Evolutionary conservation across 2,888 invertebrate species (phyloP).

Genomic region (Sarcophaga rosellei): DNA sequence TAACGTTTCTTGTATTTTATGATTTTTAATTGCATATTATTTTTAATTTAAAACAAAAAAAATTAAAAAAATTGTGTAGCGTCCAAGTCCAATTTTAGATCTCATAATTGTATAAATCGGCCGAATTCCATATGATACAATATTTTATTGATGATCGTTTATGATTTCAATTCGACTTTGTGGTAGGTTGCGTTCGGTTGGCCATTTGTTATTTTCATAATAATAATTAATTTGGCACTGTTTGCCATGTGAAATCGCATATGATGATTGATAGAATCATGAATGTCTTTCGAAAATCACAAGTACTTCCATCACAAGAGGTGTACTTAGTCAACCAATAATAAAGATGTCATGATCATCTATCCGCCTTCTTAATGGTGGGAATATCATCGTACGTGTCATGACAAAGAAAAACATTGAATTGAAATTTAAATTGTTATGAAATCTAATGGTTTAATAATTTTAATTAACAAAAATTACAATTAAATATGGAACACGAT

Average conservation of each 20-base stretch:
- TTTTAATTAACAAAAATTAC: background rate
- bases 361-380: background rate
- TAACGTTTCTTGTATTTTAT: slow-evolving; percentile 22
- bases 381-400: background rate
- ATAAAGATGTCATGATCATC: slow-evolving; percentile 56
- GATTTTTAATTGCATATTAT: slow-evolving; percentile 43
- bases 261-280: slow-evolving; percentile 10
- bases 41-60: background rate
- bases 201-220: slow-evolving; percentile 32
- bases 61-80: slow-evolving; percentile 14
- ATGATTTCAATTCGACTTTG: slow-evolving; percentile 12
- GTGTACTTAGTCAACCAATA: slow-evolving; percentile 30
- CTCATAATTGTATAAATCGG: background rate
- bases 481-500: background rate
- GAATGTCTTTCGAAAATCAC: background rate
- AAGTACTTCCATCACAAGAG: background rate
- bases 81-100: slow-evolving; percentile 26
- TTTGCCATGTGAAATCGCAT: slow-evolving; percentile 49
- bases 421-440: background rate
- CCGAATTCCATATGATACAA: background rate
- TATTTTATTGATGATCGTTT: slow-evolving; percentile 7
- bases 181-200: slow-evolving; percentile 49
- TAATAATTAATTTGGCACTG: slow-evolving; percentile 18
- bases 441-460: background rate
- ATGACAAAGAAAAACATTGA: slow-evolving; percentile 3